Evolutionary conservation across 2,888 invertebrate species (phyloP), one percentile per base, ranked within the genome.

Genomic region (Norana najaformis): DNA sequence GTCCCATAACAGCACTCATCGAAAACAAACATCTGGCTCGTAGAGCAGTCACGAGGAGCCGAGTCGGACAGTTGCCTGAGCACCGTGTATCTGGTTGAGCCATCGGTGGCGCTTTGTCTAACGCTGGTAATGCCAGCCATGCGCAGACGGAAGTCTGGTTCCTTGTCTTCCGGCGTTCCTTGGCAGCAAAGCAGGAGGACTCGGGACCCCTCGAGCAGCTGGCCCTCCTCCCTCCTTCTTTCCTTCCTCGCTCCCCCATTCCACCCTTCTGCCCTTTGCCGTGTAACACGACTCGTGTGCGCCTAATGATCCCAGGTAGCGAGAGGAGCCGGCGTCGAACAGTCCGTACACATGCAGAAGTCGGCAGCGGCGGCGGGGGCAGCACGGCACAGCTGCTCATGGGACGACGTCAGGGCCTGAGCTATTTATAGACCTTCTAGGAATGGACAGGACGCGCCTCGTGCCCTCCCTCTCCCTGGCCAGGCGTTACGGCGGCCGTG

Each of bases 371-470:
- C 69, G n/a, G 69, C 13, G n/a, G 69, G n/a, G 69, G 69, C 11
- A n/a, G 69, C 69, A 69, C 69, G 69, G 69, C 69, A 69, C 69
- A 69, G 69, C 69, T 69, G 69, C 69, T 69, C 69, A 69, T 69
- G 69, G 69, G 69, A 69, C 69, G 69, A 69, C 69, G 69, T 69
- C 69, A 69, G 69, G n/a, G 69, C 30, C 69, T n/a, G n/a, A n/a
- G 30, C 85, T 85, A 85, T 85, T 85, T 36, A 85, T 85, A 85
- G 85, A 85, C 85, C 35, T 85, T 37, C 35, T 37, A 85, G 85
- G 85, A 85, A 85, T 85, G 35, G 85, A 85, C 85, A 85, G 85
- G 85, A 85, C 85, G 85, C 85, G 85, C 35, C 35, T 85, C 37
- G 8, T 85, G 35, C 85, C 85, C 36, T 35, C 36, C 85, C 85